Base-by-base conservation (phyloP, 2,113 vertebrate species). In the Cinclus mexicanus region DNA sequence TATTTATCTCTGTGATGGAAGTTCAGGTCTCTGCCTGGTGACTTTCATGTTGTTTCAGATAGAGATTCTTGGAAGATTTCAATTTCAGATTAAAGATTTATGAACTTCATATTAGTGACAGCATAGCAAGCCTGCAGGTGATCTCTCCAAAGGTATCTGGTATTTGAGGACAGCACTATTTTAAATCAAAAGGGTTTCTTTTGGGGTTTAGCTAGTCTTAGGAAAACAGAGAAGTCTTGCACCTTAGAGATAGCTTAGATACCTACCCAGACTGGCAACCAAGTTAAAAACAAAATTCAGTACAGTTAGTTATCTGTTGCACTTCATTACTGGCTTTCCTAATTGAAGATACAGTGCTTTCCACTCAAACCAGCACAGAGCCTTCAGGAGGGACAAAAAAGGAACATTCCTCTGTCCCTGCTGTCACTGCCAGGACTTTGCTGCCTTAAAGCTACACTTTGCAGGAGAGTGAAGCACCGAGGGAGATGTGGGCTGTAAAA, bases 81-180 rank as follows among this genome's bases (percentile, higher is more conserved):
- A 52, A 80, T 88, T 90, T 92, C 91, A 92, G 89, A 80, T 83
- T 60, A 60, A 90, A 83, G 79, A 57, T 60, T 52, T 90, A 79
- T 76, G 83, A 80, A 69, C 8, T 39, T 76, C 14, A 18, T 18
- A 19, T n/a, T 57, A 78, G 74, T 75, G 74, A 78, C 56, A 74
- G 56, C 26, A 39, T 1, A 47, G 75, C 9, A 41, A 61, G 59
- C 60, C 42, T 74, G 31, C 68, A 92, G 63, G 44, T 86, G 80
- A 71, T 88, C 44, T 68, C 35, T 76, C 64, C 31, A 64, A 52
- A 77, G n/a, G 18, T 24, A 33, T n/a, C 23, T 1, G 4, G 6
- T 10, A 18, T 35, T 64, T 64, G 49, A 85, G 67, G 29, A 20
- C 41, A 88, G 46, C 74, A 52, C 46, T 83, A 12, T 49, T 90